Evolutionary conservation across 2,113 vertebrate species (phyloP), one percentile per base, ranked within the genome.

Genomic region (Tor tambroides): DNA sequence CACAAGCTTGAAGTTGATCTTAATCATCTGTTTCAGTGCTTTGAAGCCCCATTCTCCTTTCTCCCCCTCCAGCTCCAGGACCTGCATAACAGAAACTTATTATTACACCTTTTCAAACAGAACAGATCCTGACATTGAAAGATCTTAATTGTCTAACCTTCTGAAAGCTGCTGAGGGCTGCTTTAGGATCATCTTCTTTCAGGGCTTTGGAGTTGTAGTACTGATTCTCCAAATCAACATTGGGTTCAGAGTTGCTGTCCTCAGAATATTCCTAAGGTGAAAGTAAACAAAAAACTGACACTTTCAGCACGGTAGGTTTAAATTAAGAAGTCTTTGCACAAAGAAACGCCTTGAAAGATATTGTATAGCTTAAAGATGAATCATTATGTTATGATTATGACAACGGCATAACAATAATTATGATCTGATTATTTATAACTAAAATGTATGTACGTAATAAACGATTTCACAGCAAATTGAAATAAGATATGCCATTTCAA

Each of bases 31-130:
- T 95, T 99, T 99, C 91, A 99, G 92, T 89, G 98, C 98, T 96
- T 99, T 99, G 93, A 99, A 99, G 86, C 98, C 98, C 98, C 98
- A 99, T 95, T 99, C 98, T 93, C 98, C 98, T 90, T 99, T 99
- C 93, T 99, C 98, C 88, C 98, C 98, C 94, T 99, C 98, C 0
- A 99, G 96, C 85, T 99, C 98, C 95, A 99, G 94, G 85, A 99
- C 98, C 98, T 99, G 90, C 23, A 71, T 17, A 35, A 75, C 82
- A 49, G 81, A 86, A 59, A 38, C 21, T 2, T n/a, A 69, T 17
- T n/a, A 72, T 74, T 77, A 63, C 30, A 61, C 38, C 61, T 5
- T 30, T 83, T 35, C 26, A 80, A 6, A 71, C 43, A 46, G 65
- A 4, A 21, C 43, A 4, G 14, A 35, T 35, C 7, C 67, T 9